A percentile compares a stretch with the other conserved stretches of the same genome.
phyloP scores from a whole-genome alignment of 1,140 invertebrate genomes.

The Musca vetustissima region DNA sequence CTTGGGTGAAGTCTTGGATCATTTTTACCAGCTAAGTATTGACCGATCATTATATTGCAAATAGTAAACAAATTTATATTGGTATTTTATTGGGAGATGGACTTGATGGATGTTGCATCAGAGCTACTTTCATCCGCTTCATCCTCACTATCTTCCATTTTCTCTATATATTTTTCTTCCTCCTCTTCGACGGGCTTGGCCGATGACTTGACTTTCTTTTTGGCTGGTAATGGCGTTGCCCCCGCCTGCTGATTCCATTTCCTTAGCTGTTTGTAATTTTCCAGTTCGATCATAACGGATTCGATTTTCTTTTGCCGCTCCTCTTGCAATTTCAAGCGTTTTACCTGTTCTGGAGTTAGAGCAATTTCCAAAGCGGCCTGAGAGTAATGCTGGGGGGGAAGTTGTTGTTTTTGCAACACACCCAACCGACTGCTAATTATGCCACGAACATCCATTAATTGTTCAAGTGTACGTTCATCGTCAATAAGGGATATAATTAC shows the following conservation, averaged over 20 bases:
- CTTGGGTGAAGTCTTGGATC: no score
- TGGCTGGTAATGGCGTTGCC: conserved; percentile 15
- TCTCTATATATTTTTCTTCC: conserved; percentile 27
- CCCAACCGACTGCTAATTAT: conserved; percentile 59
- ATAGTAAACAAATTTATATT: no score
- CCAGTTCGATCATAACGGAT: conserved; percentile 51
- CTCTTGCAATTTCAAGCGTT: conserved; percentile 51
- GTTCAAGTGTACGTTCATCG: conserved; percentile 72
- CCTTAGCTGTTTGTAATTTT: conserved; percentile 46
- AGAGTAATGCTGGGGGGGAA: background rate
- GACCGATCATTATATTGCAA: no score
- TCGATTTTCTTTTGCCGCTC: conserved; percentile 54
- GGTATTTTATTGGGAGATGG: background rate
- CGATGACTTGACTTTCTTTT: conserved; percentile 21
- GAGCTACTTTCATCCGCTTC: conserved; percentile 55
- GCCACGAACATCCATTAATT: conserved; percentile 72
- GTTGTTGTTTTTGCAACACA: conserved; percentile 51
- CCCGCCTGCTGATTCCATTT: conserved; percentile 40
- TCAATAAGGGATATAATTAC: conserved; percentile 73
- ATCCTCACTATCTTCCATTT: conserved; percentile 20
- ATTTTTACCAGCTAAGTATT: no score
- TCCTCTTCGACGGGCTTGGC: conserved; percentile 31
- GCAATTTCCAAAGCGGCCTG: conserved; percentile 54
- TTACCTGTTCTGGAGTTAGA: conserved; percentile 12
- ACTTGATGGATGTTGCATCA: conserved; percentile 54